phyloP scores from a whole-genome alignment of 1,140 invertebrate genomes.

The Pristionchus pacificus region DNA sequence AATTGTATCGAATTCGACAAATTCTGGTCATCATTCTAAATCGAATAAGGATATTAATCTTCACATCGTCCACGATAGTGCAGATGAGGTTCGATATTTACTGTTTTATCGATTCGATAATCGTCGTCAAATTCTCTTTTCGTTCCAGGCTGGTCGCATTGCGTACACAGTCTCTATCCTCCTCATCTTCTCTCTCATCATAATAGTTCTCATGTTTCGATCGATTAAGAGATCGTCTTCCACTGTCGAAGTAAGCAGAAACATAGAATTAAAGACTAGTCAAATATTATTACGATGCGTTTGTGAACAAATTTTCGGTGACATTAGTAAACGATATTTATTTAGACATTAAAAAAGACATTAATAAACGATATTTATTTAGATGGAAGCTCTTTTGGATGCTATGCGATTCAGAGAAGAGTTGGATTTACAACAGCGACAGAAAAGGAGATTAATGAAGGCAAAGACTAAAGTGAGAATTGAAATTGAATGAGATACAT shows the following conservation, averaged over 20 bases:
- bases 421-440: constrained; percentile 20
- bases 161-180: constrained; percentile 25
- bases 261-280: too few species aligned
- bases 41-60: neutral
- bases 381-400: constrained; percentile 29
- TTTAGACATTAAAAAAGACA: too few species aligned
- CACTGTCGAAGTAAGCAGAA: constrained; percentile 23
- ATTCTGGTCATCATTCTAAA: neutral
- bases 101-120: neutral
- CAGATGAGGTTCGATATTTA: neutral
- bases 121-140: neutral
- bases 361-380: too few species aligned
- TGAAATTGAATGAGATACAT: neutral
- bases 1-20: neutral
- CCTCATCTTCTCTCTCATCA: constrained; percentile 27
- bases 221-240: constrained; percentile 24
- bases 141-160: constrained; percentile 14
- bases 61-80: neutral
- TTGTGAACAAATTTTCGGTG: too few species aligned
- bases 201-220: constrained; percentile 26
- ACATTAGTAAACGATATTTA: too few species aligned
- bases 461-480: constrained; percentile 22
- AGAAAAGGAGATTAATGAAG: constrained; percentile 23
- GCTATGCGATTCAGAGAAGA: constrained; percentile 30
- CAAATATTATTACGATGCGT: too few species aligned